Percentiles rank a stretch among this genome's conserved stretches.
phyloP scores from a whole-genome alignment of 2,113 vertebrate genomes.

The Hyaena hyaena region DNA sequence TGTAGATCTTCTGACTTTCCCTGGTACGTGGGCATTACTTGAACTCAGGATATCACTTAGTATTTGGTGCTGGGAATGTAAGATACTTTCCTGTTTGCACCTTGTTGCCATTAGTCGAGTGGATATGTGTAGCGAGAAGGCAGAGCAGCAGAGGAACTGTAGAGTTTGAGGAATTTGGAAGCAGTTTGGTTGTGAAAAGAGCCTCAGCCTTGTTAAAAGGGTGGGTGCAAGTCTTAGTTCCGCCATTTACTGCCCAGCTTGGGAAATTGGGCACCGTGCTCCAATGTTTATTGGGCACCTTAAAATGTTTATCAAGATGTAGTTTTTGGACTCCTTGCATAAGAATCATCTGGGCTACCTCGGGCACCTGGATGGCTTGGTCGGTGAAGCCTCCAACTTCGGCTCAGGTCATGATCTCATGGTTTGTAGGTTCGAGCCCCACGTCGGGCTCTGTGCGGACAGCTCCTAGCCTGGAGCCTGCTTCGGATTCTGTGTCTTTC shows the following conservation, averaged over 20 bases:
- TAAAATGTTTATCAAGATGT: constrained; percentile 3
- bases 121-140: neutral
- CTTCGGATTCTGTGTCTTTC: too few species aligned
- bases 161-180: constrained; percentile 31
- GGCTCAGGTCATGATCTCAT: too few species aligned
- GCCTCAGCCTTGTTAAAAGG: constrained; percentile 35
- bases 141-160: constrained; percentile 6
- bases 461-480: too few species aligned
- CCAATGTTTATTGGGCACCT: neutral
- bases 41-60: constrained; percentile 7
- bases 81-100: neutral
- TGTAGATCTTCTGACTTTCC: constrained; percentile 24
- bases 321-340: neutral
- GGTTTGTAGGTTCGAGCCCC: too few species aligned
- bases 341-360: too few species aligned
- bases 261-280: neutral
- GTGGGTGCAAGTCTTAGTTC: neutral
- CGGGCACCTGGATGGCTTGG: too few species aligned
- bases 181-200: constrained; percentile 33
- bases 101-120: neutral
- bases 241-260: constrained; percentile 4
- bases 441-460: too few species aligned
- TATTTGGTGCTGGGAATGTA: constrained; percentile 18
- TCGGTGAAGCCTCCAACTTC: too few species aligned
- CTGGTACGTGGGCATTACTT: constrained; percentile 17